Percentiles rank a stretch among this genome's conserved stretches.
Evolutionary conservation across 2,888 invertebrate genomes (phyloP).

Genomic region (Monopis laevigella): DNA sequence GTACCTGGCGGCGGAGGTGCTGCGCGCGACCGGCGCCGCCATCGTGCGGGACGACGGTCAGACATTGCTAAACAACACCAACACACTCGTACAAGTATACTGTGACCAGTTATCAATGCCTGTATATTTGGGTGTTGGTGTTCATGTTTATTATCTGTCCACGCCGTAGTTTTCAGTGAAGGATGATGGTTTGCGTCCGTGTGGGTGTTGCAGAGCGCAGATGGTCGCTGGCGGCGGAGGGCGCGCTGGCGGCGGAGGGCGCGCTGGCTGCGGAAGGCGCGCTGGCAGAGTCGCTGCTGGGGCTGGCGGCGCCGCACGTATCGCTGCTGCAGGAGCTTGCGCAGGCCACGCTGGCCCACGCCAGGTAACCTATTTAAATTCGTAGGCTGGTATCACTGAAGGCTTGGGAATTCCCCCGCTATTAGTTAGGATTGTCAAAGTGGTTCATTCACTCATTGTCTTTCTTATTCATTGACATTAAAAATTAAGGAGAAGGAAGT

Average conservation of each 20-base stretch:
- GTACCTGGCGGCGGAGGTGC: background rate
- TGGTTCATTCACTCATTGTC: constrained; percentile 6
- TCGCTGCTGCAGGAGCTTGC: constrained; percentile 18
- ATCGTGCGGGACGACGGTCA: constrained; percentile 17
- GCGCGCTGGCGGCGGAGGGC: constrained; percentile 32
- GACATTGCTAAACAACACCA: too few relatives aligned
- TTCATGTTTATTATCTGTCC: too few relatives aligned
- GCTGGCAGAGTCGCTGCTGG: constrained; percentile 49
- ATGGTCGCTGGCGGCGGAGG: too few relatives aligned
- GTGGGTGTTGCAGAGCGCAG: constrained; percentile 28
- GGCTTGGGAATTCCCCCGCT: constrained; percentile 3
- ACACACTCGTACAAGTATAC: too few relatives aligned
- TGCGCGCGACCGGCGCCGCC: constrained; percentile 14
- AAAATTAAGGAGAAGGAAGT: too few relatives aligned
- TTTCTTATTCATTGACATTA: too few relatives aligned
- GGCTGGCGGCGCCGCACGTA: constrained; percentile 32
- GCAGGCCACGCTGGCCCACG: too few relatives aligned
- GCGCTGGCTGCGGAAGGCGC: constrained; percentile 45
- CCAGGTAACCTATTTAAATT: too few relatives aligned
- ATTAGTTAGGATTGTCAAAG: constrained; percentile 3
- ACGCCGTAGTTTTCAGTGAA: too few relatives aligned
- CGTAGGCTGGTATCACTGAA: constrained; percentile 6
- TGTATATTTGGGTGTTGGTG: too few relatives aligned
- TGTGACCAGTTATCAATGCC: too few relatives aligned
- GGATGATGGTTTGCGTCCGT: constrained; percentile 15